Conservation (phyloP, 1,140 invertebrate genomes). For the Hydropsyche tenuis region DNA sequence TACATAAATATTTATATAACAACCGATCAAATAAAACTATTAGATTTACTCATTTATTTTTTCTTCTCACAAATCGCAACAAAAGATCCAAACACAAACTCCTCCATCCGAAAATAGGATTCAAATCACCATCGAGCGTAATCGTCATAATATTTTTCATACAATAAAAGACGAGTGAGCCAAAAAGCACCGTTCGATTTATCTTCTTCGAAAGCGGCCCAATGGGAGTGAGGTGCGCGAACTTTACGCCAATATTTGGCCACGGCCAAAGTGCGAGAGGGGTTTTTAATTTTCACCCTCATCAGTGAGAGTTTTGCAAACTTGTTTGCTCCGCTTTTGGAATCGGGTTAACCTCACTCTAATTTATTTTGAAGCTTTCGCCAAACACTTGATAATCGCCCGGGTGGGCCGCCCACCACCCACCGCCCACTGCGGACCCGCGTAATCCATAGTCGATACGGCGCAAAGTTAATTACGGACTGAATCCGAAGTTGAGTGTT, state of each 20-base stretch:
- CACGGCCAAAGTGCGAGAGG: not conserved
- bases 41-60: too few species aligned
- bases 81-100: too few species aligned
- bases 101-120: too few species aligned
- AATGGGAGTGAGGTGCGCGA: too few species aligned
- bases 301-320: slow-evolving; percentile 31
- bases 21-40: too few species aligned
- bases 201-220: slow-evolving; percentile 7
- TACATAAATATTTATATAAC: too few species aligned
- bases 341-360: slow-evolving; percentile 30
- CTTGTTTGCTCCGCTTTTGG: slow-evolving; percentile 13
- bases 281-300: slow-evolving; percentile 28
- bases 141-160: too few species aligned
- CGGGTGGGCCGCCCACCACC: not conserved
- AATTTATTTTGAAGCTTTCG: slow-evolving; percentile 35
- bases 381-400: slow-evolving; percentile 30
- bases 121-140: too few species aligned
- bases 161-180: too few species aligned
- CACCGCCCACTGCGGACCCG: not conserved
- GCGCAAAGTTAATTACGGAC: slow-evolving; percentile 17
- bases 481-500: not conserved
- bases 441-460: not conserved
- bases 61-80: too few species aligned
- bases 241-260: slow-evolving; percentile 19
- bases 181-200: not conserved